Conservation (phyloP, 2,888 invertebrate genomes). For the Papilio gigon region DNA sequence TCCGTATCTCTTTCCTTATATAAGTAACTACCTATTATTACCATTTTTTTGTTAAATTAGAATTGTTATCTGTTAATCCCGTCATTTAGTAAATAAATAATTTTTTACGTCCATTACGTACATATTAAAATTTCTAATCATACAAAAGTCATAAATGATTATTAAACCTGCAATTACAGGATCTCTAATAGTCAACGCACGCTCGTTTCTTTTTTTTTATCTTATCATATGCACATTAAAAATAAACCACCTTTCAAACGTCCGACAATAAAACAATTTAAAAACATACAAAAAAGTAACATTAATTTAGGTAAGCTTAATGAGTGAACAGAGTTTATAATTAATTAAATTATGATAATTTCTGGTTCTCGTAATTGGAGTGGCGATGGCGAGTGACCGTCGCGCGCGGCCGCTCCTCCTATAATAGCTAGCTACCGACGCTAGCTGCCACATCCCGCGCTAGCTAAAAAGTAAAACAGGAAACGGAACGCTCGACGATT, state of each 20-base stretch:
- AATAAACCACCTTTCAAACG: conserved; percentile 10
- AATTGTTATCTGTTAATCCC: too few relatives aligned
- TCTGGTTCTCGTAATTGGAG: conserved; percentile 39
- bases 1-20: too few relatives aligned
- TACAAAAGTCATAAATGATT: too few relatives aligned
- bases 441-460: conserved; percentile 15
- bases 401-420: conserved; percentile 33
- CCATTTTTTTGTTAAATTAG: too few relatives aligned
- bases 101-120: too few relatives aligned
- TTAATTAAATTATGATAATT: conserved; percentile 42
- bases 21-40: too few relatives aligned
- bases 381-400: conserved; percentile 27
- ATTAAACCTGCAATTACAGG: neutral
- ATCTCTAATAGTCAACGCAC: neutral
- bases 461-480: conserved; percentile 19
- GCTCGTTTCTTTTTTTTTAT: neutral
- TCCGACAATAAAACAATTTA: conserved; percentile 23
- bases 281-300: neutral
- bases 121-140: too few relatives aligned
- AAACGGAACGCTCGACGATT: conserved; percentile 26
- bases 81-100: too few relatives aligned
- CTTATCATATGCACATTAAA: conserved; percentile 3
- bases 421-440: neutral
- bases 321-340: conserved; percentile 30
- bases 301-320: conserved; percentile 32